Conservation (phyloP, 64 coral and sea anemone species). For the Orbicella faveolata region DNA sequence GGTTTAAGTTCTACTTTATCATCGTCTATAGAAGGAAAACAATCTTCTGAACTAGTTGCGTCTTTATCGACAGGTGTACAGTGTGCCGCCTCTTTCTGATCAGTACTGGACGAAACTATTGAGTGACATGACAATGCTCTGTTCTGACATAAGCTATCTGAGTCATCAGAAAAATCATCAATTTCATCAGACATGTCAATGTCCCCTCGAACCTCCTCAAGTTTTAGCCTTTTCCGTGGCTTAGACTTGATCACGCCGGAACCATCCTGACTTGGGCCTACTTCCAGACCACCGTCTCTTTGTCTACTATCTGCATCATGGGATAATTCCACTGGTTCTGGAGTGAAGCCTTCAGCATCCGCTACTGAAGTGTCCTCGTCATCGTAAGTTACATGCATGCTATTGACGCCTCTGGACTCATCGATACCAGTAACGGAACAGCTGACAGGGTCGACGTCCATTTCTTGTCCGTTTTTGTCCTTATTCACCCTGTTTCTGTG, state of each 20-base stretch:
- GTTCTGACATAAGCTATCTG: neutral
- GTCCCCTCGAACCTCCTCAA: neutral
- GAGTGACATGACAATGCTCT: neutral
- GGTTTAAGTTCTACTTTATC: neutral
- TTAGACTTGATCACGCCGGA: neutral
- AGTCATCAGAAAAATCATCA: neutral
- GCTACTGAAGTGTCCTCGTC: neutral
- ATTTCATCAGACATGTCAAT: neutral
- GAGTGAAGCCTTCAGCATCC: neutral
- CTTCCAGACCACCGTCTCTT: neutral
- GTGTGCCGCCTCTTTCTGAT: neutral
- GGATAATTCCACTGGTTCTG: neutral
- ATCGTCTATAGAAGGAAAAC: neutral
- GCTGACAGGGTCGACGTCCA: neutral
- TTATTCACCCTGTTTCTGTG: neutral
- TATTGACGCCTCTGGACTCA: neutral
- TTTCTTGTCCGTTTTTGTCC: neutral
- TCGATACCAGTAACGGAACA: neutral
- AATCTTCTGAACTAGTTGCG: neutral
- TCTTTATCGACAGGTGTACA: neutral
- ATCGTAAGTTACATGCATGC: neutral
- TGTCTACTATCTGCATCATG: neutral
- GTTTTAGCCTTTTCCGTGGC: slow-evolving; percentile 8
- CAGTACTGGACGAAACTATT: neutral
- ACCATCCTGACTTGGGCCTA: neutral